Base-by-base conservation (phyloP, 2,888 invertebrate genomes). In the Drosophila parthenogenetica region DNA sequence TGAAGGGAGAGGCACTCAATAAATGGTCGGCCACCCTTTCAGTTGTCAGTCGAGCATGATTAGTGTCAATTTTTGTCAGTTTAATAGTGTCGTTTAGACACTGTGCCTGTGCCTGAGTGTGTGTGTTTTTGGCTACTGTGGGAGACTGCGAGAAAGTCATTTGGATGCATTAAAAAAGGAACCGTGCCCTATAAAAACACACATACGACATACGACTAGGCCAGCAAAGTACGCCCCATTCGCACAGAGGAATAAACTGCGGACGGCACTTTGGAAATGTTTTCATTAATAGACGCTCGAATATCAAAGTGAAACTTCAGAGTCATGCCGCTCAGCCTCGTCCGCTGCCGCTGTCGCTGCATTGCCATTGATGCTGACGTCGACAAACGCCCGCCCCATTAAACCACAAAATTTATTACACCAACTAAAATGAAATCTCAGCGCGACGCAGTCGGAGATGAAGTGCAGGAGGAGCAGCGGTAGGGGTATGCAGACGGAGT, bases 351-450 rank as follows among this genome's bases (percentile, higher is more conserved):
- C 48, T 42, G 50, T 57, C 66, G 53, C 37, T 49, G 46, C 16
- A n/a, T 37, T 57, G 62, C 66, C 49, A 60, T 48, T 65, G 66
- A 49, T 63, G 66, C 62, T 66, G 79, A 79, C 57, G 81, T 79
- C 80, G 69, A 66, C 82, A 79, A 73, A 79, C 72, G 77, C 86
- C 82, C 89, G 84, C 89, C 89, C 90, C 91, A 91, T 91, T 91
- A 90, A 90, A 91, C 90, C 90, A 90, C 90, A 91, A 90, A 91
- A 90, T 90, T 90, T 90, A 90, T 91, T 91, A 79, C 89, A 64
- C 81, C 89, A 86, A 82, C 90, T 91, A 89, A 89, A 90, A 89
- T 70, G 84, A 84, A 84, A 84, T 84, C 83, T 86, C 88, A 74
- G 84, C 86, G 48, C 55, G 80, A 77, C 58, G 58, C 57, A 66